Evolutionary conservation across 2,113 vertebrate species (phyloP), one percentile per base, ranked within the genome.

Genomic region (Hippocampus comes): DNA sequence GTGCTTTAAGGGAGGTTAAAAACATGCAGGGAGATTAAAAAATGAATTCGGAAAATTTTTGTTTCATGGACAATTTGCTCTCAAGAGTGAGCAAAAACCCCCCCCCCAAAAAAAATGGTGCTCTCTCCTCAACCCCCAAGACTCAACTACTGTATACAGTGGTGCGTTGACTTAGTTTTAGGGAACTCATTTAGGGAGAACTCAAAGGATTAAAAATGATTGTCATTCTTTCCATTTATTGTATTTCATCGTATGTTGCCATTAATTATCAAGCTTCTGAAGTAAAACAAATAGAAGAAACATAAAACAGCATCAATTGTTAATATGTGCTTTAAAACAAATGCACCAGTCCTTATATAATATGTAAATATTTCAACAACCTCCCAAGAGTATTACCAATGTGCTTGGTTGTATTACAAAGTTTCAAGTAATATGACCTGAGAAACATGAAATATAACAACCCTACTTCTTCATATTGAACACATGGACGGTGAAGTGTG

Each of bases 31-130:
- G 25, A 5, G 46, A 73, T 27, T 57, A 53, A 49, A 63, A 65
- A 46, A 25, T 9, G 6, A 70, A 63, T 15, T 53, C 0, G 25
- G 42, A 18, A 25, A 71, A 66, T 78, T 51, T 77, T 63, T 78
- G 59, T 69, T 78, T 77, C 67, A 71, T 75, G 63, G 61, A 71
- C 71, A 30, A 73, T 79, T 81, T 77, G 75, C 77, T 23, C 8
- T 48, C 66, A 71, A 55, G 20, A 38, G 34, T 38, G 66, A 72
- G 42, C 1, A 59, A 66, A 75, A 81, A 65, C 27, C 27, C 1
- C 27, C 27, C 27, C 30, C 30, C 74, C 78, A 57, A 57, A 25
- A 57, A 59, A 2, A 25, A 59, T 23, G n/a, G n/a, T 27, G 56
- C 12, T 27, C 11, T 65, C 63, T 70, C 67, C 25, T 63, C 53